A percentile compares a stretch with the other conserved stretches of the same genome.
phyloP scores from a whole-genome alignment of 2,888 invertebrate genomes.

The Agrochola litura region DNA sequence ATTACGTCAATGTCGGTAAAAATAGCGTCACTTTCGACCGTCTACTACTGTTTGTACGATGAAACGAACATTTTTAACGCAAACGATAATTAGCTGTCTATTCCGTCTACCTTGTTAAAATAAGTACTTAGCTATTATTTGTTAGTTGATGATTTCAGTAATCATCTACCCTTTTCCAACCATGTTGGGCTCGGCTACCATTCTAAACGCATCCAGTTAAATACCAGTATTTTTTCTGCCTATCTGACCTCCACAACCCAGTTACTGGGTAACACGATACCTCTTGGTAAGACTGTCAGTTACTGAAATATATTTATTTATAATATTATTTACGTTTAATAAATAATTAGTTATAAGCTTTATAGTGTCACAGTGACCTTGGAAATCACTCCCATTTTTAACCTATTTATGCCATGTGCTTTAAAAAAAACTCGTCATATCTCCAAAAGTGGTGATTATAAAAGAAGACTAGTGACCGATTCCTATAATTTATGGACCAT shows the following conservation, averaged over 20 bases:
- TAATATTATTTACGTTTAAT: neutral
- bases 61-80: neutral
- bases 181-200: neutral
- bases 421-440: neutral
- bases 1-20: conserved; percentile 39
- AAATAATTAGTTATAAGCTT: neutral
- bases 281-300: neutral
- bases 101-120: neutral
- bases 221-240: neutral
- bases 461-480: neutral
- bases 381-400: neutral
- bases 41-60: neutral
- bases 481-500: no score
- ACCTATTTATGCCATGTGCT: neutral
- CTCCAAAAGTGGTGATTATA: neutral
- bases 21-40: conserved; percentile 27
- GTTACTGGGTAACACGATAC: neutral
- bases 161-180: neutral
- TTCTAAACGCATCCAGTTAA: neutral
- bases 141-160: neutral
- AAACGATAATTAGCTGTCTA: conserved; percentile 8
- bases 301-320: neutral
- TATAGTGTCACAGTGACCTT: neutral
- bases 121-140: neutral
- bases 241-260: neutral